Conservation (phyloP, 1,140 invertebrate genomes). For the Hyles euphorbiae region DNA sequence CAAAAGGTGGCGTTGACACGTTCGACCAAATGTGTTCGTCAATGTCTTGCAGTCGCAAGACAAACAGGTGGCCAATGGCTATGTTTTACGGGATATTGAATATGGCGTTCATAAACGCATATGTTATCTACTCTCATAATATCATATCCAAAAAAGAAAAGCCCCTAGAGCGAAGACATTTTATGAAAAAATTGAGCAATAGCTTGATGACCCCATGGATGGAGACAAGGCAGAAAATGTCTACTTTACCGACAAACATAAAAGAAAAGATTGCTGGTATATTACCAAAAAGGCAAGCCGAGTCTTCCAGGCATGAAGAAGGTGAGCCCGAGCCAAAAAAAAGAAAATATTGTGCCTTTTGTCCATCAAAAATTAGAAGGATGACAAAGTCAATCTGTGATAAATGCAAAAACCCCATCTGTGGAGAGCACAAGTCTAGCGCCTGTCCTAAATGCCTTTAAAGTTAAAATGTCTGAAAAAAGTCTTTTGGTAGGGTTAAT, state of each 20-base stretch:
- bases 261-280: slow-evolving; percentile 20
- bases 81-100: slow-evolving; percentile 27
- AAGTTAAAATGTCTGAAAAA: neutral
- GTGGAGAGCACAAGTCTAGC: slow-evolving; percentile 19
- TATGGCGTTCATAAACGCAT: slow-evolving; percentile 25
- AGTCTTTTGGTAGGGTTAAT: too few species aligned
- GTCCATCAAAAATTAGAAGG: slow-evolving; percentile 23
- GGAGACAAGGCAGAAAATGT: slow-evolving; percentile 13
- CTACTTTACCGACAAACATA: slow-evolving; percentile 21
- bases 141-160: slow-evolving; percentile 22
- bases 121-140: slow-evolving; percentile 26
- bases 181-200: slow-evolving; percentile 26
- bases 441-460: slow-evolving; percentile 15
- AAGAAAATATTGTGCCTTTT: slow-evolving; percentile 21
- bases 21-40: slow-evolving; percentile 26
- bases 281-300: slow-evolving; percentile 3
- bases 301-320: slow-evolving; percentile 6
- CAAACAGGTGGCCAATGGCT: slow-evolving; percentile 21
- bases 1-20: slow-evolving; percentile 24
- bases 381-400: slow-evolving; percentile 17
- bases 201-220: slow-evolving; percentile 20
- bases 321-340: slow-evolving; percentile 19
- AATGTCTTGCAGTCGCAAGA: slow-evolving; percentile 21
- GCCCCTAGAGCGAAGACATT: slow-evolving; percentile 16
- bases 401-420: slow-evolving; percentile 25